Base-by-base conservation (phyloP, 2,113 vertebrate species). In the Colossoma macropomum region DNA sequence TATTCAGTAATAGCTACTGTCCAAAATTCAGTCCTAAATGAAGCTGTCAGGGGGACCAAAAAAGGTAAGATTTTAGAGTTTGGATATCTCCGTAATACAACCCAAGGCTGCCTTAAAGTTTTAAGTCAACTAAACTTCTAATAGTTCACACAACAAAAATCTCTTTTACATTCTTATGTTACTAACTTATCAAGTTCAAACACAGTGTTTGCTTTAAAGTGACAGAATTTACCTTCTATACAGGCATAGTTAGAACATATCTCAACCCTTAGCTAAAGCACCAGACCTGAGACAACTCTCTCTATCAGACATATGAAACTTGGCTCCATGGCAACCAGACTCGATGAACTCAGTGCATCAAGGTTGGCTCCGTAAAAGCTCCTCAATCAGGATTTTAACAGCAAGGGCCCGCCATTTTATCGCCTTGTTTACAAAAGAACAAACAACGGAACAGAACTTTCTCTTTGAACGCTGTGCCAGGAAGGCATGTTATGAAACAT, bases 361-460 rank as follows among this genome's bases (percentile, higher is more conserved):
- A 74, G 62, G 77, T 32, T 68, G 34, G 30, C 52, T 68, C 71
- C 52, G 21, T 76, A 77, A 62, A 75, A 50, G 41, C 66, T 32
- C 73, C n/a, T 32, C 73, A 68, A 74, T 70, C 30, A 66, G 30
- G 75, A 83, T 62, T 81, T 45, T 71, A 75, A 81, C 71, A 79
- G 50, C 81, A 54, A 77, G 59, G 74, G 45, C 28, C 71, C n/a
- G 19, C 45, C 65, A 34, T 85, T 86, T 86, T 86, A 89, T 79
- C 63, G 48, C 34, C 81, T 86, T 86, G 87, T 85, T 88, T 86
- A 86, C 73, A 65, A 79, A 86, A 79, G 54, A 71, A 84, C 79
- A 84, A 83, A 86, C 70, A 48, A 50, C 41, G 41, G 54, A 50
- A 28, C 30, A 11, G 54, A 60, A 13, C 34, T 71, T 63, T 69